These are phyloP conservation scores for Chanos chanos DNA, from an alignment of 2,797 vertebrate genomes.

Conservation along the genomic window DNA sequence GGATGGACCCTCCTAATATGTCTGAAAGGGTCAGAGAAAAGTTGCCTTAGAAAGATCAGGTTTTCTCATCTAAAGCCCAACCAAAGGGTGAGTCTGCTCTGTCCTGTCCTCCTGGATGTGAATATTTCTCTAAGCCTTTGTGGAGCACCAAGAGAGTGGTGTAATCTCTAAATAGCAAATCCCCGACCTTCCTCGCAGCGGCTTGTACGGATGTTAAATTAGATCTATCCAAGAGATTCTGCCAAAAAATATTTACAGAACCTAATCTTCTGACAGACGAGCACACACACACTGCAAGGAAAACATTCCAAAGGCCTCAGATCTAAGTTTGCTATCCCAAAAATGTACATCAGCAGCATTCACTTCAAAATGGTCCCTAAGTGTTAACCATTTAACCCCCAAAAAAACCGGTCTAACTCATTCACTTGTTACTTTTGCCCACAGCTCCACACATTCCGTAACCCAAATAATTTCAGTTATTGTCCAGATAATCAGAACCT, in stretches of 20 bases:
- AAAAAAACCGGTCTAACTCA: too few species aligned
- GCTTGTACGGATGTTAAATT: conserved; percentile 29
- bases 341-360: neutral
- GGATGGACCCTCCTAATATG: conserved; percentile 85
- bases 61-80: conserved; percentile 65
- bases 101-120: too few species aligned
- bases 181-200: too few species aligned
- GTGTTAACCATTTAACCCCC: too few species aligned
- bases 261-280: conserved; percentile 18
- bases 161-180: too few species aligned
- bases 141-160: too few species aligned
- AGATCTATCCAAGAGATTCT: conserved; percentile 28
- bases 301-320: conserved; percentile 13
- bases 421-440: too few species aligned
- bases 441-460: too few species aligned
- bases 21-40: conserved; percentile 67
- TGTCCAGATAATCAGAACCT: too few species aligned
- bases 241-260: conserved; percentile 43
- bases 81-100: conserved; percentile 91
- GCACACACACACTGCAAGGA: neutral
- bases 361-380: too few species aligned
- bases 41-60: conserved; percentile 73
- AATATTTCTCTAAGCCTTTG: neutral
- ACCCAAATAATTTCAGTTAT: too few species aligned
- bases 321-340: conserved; percentile 15